These are phyloP conservation scores for Chalcosyrphus nemorum DNA, from an alignment of 2,888 invertebrate species.

Conservation along the genomic window DNA sequence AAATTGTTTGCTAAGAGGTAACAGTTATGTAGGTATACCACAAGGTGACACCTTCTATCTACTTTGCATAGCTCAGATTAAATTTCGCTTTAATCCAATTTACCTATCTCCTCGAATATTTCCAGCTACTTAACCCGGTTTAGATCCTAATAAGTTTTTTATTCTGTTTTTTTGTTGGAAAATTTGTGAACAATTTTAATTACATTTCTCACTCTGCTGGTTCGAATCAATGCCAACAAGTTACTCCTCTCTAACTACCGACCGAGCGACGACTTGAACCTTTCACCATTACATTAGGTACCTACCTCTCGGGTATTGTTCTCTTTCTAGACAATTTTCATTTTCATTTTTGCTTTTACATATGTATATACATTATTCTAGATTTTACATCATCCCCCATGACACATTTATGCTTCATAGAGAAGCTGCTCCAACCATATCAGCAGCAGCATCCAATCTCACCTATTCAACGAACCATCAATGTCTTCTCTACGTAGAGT, in stretches of 20 bases:
- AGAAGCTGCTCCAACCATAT: background rate
- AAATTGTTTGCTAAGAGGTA: background rate
- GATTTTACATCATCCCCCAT: slow-evolving; percentile 43
- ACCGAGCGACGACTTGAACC: background rate
- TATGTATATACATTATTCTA: too few species aligned
- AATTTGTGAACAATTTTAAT: slow-evolving; percentile 25
- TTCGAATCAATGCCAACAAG: background rate
- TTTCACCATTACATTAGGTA: background rate
- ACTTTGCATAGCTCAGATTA: background rate
- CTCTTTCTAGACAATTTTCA: background rate
- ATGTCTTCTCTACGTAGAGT: slow-evolving; percentile 21
- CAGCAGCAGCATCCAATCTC: slow-evolving; percentile 44
- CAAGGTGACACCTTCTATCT: background rate
- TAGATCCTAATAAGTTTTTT: slow-evolving; percentile 1
- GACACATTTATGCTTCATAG: slow-evolving; percentile 48
- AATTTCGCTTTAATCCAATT: background rate
- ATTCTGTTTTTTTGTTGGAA: background rate
- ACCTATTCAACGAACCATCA: slow-evolving; percentile 51
- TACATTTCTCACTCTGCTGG: slow-evolving; percentile 6
- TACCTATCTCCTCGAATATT: background rate
- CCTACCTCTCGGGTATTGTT: slow-evolving; percentile 1
- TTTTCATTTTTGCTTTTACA: slow-evolving; percentile 8
- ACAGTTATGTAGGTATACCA: too few species aligned
- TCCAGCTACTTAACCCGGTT: slow-evolving; percentile 24
- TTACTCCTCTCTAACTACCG: too few species aligned